Evolutionary conservation across 2,797 vertebrate genomes (phyloP).

Genomic region (Poeciliopsis gracilis): DNA sequence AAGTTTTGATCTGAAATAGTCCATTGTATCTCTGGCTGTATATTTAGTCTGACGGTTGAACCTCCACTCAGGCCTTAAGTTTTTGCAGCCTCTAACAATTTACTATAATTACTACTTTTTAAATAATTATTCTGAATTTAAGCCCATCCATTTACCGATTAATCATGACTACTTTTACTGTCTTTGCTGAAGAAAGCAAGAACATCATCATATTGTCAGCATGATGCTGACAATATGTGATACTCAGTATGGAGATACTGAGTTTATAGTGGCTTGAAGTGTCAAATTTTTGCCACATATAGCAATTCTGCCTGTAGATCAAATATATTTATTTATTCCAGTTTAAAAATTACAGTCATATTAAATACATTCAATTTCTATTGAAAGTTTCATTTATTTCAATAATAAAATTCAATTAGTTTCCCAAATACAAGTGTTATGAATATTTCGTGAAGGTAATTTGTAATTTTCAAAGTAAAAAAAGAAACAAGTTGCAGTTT

Average conservation of each 20-base stretch:
- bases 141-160: background rate
- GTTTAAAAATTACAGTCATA: background rate
- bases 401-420: background rate
- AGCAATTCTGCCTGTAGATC: background rate
- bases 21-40: too few relatives aligned
- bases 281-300: too few relatives aligned
- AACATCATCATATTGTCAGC: background rate
- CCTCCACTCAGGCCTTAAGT: too few relatives aligned
- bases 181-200: background rate
- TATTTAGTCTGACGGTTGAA: too few relatives aligned
- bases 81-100: too few relatives aligned
- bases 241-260: background rate
- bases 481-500: background rate
- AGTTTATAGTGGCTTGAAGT: background rate
- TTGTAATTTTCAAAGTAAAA: background rate
- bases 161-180: background rate
- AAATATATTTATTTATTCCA: background rate
- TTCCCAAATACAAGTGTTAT: background rate
- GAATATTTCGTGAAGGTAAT: background rate
- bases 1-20: too few relatives aligned
- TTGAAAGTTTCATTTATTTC: background rate
- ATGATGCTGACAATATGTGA: background rate
- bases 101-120: too few relatives aligned
- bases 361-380: background rate
- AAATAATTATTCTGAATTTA: background rate